Percentiles rank a stretch among this genome's conserved stretches.
Evolutionary conservation across 2,888 invertebrate species (phyloP).

Genomic region (Drosophila bunnanda): DNA sequence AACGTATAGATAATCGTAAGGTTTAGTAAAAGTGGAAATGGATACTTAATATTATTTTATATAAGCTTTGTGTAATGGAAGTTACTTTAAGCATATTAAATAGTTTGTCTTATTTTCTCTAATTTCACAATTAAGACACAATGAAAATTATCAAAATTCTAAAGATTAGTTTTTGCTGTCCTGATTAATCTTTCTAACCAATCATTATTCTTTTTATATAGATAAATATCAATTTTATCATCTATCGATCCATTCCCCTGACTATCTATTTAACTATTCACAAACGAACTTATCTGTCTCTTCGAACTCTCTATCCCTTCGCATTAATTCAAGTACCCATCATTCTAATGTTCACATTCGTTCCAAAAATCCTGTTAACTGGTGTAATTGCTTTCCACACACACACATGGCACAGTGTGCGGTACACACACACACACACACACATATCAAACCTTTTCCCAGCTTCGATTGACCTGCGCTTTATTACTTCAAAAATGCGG

Average conservation of each 20-base stretch:
- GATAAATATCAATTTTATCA: not conserved
- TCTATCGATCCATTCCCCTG: too few species aligned
- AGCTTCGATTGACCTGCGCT: conserved; percentile 15
- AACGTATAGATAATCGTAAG: not conserved
- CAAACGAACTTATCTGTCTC: not conserved
- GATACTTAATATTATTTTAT: too few species aligned
- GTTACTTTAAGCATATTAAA: too few species aligned
- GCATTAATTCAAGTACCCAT: not conserved
- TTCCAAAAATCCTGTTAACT: conserved; percentile 15
- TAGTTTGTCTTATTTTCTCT: too few species aligned
- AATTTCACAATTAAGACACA: too few species aligned
- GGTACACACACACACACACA: conserved; percentile 5
- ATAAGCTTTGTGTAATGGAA: too few species aligned
- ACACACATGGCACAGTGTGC: not conserved
- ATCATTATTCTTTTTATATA: not conserved
- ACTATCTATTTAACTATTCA: not conserved
- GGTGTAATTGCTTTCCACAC: conserved; percentile 31
- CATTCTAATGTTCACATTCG: not conserved
- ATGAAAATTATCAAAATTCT: too few species aligned
- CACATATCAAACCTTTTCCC: not conserved
- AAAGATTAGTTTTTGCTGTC: too few species aligned
- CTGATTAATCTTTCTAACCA: not conserved
- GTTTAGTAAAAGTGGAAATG: not conserved
- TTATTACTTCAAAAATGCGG: conserved; percentile 64
- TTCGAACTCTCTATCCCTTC: too few species aligned